Percentiles rank a stretch among this genome's conserved stretches.
Conservation (phyloP, 2,888 invertebrate species). For the Latheticus oryzae region DNA sequence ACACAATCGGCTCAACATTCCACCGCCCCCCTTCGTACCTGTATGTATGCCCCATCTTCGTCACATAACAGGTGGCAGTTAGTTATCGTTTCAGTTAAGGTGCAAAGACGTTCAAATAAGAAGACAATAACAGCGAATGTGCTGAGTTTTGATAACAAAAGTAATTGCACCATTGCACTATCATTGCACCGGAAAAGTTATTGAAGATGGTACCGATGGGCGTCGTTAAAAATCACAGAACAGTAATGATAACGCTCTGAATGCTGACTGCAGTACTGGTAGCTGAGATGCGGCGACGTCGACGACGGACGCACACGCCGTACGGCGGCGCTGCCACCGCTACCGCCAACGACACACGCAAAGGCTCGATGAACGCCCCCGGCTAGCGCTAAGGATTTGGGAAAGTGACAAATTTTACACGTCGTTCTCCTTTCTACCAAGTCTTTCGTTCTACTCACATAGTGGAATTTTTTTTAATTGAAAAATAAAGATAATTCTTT, state of each 20-base stretch:
- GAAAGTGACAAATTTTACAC: too few species aligned
- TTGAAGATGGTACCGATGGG: constrained; percentile 28
- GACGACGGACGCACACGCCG: constrained; percentile 45
- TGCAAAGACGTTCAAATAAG: constrained; percentile 4
- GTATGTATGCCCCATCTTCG: background rate
- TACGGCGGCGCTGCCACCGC: constrained; percentile 48
- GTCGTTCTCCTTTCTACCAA: too few species aligned
- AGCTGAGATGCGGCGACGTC: constrained; percentile 44
- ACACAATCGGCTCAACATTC: constrained; percentile 3
- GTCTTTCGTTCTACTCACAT: too few species aligned
- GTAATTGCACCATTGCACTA: constrained; percentile 14
- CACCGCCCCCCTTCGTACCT: constrained; percentile 11
- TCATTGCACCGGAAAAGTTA: constrained; percentile 29
- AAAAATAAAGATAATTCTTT: too few species aligned
- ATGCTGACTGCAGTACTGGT: constrained; percentile 54
- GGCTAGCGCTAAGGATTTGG: too few species aligned
- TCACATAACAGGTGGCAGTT: constrained; percentile 35
- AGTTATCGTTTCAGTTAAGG: constrained; percentile 16
- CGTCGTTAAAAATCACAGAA: constrained; percentile 23
- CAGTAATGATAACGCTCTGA: constrained; percentile 49
- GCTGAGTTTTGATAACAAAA: background rate
- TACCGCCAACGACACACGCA: constrained; percentile 3
- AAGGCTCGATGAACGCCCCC: too few species aligned
- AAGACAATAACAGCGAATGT: constrained; percentile 17
- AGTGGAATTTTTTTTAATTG: too few species aligned